Evolutionary conservation across 2,888 invertebrate species (phyloP), one percentile per base, ranked within the genome.

Genomic region (Hololepta plana): DNA sequence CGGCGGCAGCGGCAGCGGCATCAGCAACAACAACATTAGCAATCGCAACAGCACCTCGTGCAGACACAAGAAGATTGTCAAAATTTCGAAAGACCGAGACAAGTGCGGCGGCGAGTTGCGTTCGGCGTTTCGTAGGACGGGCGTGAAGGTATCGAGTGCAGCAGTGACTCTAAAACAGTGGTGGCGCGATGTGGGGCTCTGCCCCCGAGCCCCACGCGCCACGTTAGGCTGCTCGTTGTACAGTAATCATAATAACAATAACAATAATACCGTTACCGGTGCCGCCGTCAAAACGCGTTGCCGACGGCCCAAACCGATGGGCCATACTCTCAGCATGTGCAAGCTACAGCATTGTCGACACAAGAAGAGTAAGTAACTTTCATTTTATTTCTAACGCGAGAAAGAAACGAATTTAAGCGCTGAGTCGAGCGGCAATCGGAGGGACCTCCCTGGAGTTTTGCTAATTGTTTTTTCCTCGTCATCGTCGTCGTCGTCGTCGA

Each of bases 301-400:
- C 31, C 42, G 44, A 30, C 36, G 45, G 39, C 40, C 40, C 33
- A 40, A 51, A 45, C 64, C 65, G 59, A 75, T 75, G 75, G 75
- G 75, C 68, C 74, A 74, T 62, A 66, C 73, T 60, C 71, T 73
- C 67, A 74, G 73, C 57, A 75, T 75, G 74, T 75, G 75, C 61
- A 73, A 72, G 64, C 67, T 74, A 57, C 71, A 73, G 60, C 72
- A 72, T 65, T 67, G 72, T 60, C 71, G 40, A 30, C 72, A 73
- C 60, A 74, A 74, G 65, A 74, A 73, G 62, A 72, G 72, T 65
- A 70, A 53, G 67, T 65, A 24, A 11, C n/a, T n/a, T n/a, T n/a
- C n/a, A n/a, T 11, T 19, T 25, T 20, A 20, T 19, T 14, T 14
- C n/a, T 21, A 16, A 16, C 14, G 3, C n/a, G 26, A 12, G 26